Base-by-base conservation (phyloP, 2,888 invertebrate genomes). In the Pristionchus arcanus region DNA sequence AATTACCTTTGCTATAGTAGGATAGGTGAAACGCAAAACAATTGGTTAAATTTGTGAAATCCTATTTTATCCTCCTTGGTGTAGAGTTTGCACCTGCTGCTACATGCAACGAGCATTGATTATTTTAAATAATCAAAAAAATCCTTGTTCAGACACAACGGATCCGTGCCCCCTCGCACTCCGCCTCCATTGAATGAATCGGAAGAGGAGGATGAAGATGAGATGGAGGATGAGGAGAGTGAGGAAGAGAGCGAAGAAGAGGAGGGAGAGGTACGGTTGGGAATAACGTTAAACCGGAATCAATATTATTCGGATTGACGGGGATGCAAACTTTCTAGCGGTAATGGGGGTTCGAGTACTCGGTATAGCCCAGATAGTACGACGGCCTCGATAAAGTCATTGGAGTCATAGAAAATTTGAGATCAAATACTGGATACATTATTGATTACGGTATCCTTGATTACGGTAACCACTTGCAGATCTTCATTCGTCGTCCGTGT, bases 161-260 rank as follows among this genome's bases (percentile, higher is more conserved):
- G 93, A 19, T 93, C 92, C 53, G 93, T 93, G 21, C 93, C 94
- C 19, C 93, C 94, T 0, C 90, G 94, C 19, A 92, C 92, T 19
- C 94, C 94, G 66, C 94, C 92, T 66, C 93, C 92, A n/a, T 89
- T 92, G 66, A 90, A 90, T 5, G 94, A 92, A 77, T 91, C 91
- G 53, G 93, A 93, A 89, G 92, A 93, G 31, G 91, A 92, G 13
- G 93, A 93, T 28, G 93, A 93, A 21, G 94, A 94, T 28, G 93
- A 93, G 42, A 94, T 94, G 68, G 93, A 93, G 55, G 93, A 93
- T 55, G 92, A 93, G 37, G 92, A 91, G 49, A 92, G 92, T 37
- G 92, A 89, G 37, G 92, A 92, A 66, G 93, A 92, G 71, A 90
- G 90, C 66, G 93, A 92, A 42, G 91, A 66, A 25, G 71, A 87